Percentiles rank a stretch among this genome's conserved stretches.
These are phyloP conservation scores for Heterocephalus glaber DNA, from an alignment of 2,113 vertebrate species.

Conservation along the genomic window DNA sequence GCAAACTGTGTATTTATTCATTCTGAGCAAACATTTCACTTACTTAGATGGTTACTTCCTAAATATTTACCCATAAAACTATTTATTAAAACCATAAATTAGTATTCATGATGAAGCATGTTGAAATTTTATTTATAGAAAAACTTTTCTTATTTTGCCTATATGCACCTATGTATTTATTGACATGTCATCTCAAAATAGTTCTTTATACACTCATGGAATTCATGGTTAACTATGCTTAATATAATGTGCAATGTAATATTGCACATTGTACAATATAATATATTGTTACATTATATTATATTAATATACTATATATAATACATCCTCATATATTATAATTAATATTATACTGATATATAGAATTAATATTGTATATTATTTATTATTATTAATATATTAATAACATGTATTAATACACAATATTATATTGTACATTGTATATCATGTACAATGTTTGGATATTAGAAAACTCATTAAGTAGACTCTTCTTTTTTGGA, in stretches of 20 bases:
- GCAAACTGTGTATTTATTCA: background rate
- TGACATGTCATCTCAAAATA: background rate
- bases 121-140: conserved; percentile 1
- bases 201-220: background rate
- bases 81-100: background rate
- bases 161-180: background rate
- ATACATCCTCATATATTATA: too few species aligned
- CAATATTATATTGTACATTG: too few species aligned
- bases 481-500: background rate
- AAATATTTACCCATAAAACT: background rate
- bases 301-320: too few species aligned
- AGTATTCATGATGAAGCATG: background rate
- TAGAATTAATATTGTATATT: too few species aligned
- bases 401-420: too few species aligned
- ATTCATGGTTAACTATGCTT: background rate
- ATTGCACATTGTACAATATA: too few species aligned
- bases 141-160: background rate
- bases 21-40: background rate
- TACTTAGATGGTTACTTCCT: background rate
- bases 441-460: background rate
- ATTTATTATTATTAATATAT: too few species aligned
- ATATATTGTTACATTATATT: too few species aligned
- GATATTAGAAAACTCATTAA: background rate
- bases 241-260: background rate
- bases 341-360: too few species aligned